Evolutionary conservation across 1,140 invertebrate genomes (phyloP).

Genomic region (Sycophila sp.): DNA sequence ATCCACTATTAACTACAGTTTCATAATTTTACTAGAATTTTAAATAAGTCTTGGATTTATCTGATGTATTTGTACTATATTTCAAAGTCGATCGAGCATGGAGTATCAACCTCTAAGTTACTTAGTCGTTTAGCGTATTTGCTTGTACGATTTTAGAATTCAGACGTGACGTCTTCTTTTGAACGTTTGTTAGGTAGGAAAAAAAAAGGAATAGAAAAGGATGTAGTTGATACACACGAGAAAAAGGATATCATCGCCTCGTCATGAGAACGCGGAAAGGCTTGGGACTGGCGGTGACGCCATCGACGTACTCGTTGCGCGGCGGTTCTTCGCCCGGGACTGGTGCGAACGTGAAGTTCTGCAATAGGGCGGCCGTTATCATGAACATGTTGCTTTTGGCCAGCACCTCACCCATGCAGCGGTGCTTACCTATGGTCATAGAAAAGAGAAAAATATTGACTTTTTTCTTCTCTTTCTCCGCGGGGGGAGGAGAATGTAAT

Average conservation of each 20-base stretch:
- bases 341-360: conserved; percentile 77
- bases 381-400: conserved; percentile 88
- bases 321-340: conserved; percentile 73
- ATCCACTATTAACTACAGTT: too few relatives aligned
- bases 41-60: too few relatives aligned
- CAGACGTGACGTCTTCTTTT: too few relatives aligned
- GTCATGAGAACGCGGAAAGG: conserved; percentile 76
- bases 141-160: too few relatives aligned
- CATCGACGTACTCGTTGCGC: conserved; percentile 74
- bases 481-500: background rate
- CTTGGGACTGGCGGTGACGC: conserved; percentile 77
- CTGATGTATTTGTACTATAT: too few relatives aligned
- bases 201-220: too few relatives aligned
- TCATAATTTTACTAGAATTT: too few relatives aligned
- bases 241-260: conserved; percentile 65
- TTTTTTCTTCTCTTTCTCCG: background rate
- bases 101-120: too few relatives aligned
- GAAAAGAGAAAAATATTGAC: background rate
- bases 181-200: too few relatives aligned
- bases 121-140: too few relatives aligned
- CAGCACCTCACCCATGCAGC: conserved; percentile 86
- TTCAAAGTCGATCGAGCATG: too few relatives aligned
- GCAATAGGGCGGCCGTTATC: conserved; percentile 81
- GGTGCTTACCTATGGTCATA: conserved; percentile 79
- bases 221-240: too few relatives aligned